Base-by-base conservation (phyloP, 2,113 vertebrate species). In the Pterocles burchelli region DNA sequence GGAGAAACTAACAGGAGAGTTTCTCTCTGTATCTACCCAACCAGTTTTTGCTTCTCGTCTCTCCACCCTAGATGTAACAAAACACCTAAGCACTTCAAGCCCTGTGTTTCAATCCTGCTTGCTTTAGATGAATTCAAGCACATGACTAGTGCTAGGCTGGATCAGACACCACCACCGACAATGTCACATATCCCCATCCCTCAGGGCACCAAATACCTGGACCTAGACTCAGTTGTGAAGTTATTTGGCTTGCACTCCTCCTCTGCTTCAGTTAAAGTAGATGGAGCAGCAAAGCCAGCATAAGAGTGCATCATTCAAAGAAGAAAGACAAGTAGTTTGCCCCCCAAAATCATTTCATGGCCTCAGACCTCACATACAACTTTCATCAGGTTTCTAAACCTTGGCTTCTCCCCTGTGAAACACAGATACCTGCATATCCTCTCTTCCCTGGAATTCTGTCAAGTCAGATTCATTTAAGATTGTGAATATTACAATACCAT, bases 331-430 rank as follows among this genome's bases (percentile, higher is more conserved):
- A 70, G 15, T 49, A 13, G 13, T 24, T 62, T 18, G 14, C 51
- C 11, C 52, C 43, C 10, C 7, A 22, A 66, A 91, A 51, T 25
- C 5, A 26, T 22, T 11, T 4, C 41, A 9, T 0, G 0, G 41
- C 28, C 41, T 41, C 43, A 71, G 59, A 71, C 9, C 36, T 78
- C 48, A 25, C 16, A n/a, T 18, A 12, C 7, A 71, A 11, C 16
- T 62, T 67, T 36, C 31, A 81, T 6, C 19, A 55, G 3, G 13
- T 38, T 77, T 57, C 55, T 55, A 61, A 80, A 65, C 10, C 22
- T 55, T 84, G 31, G 2, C 3, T 48, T 76, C 73, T 51, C 13
- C 25, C 33, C 29, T 20, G 5, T 66, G 59, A 52, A 93, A 52
- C 46, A 48, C 3, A 8, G 16, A 4, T 38, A 77, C 34, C 68